Base-by-base conservation (phyloP, 2,797 vertebrate genomes). In the Denticeps clupeoides region DNA sequence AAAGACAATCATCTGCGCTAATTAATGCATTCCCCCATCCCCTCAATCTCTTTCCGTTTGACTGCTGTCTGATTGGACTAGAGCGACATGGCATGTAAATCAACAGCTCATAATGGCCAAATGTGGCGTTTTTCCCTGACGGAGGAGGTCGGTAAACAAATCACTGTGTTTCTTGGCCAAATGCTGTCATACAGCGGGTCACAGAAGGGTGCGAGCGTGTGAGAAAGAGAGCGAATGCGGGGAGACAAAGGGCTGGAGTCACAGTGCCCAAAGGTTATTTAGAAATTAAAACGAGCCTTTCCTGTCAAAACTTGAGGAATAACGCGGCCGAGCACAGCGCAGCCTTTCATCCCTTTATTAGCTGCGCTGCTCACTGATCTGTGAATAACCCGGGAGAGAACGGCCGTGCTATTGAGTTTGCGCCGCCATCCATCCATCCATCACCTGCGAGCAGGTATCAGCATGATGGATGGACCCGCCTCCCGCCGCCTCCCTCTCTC, bases 361-460 rank as follows among this genome's bases (percentile, higher is more conserved):
- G 85, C 15, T 8, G 76, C 69, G 72, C 75, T 75, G 84, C 62
- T 84, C 79, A 81, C 71, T 86, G 86, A 87, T 85, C 86, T 86
- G 82, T 87, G 84, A 89, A 87, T 80, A 86, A 85, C 81, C 79
- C 62, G 70, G 63, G 65, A 78, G 58, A 65, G 54, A 61, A 49
- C 35, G 60, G 18, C 18, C 7, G 27, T 53, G 68, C 83, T 84
- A 88, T 77, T 82, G 80, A 82, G 82, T 85, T 86, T 82, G 74
- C 85, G 84, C 77, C 74, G 56, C 79, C 77, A 80, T 84, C 74
- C 77, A 77, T 85, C 79, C 80, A 87, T 87, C 82, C 72, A 87
- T 89, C 85, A 87, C 64, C 35, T 63, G 56, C 51, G 65, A 81
- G 69, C 63, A 75, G 77, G 75, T 75, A 79, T 84, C 83, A 82